These are phyloP conservation scores for Acanthurus leucopareius DNA, from an alignment of 2,797 vertebrate genomes.

Conservation along the genomic window DNA sequence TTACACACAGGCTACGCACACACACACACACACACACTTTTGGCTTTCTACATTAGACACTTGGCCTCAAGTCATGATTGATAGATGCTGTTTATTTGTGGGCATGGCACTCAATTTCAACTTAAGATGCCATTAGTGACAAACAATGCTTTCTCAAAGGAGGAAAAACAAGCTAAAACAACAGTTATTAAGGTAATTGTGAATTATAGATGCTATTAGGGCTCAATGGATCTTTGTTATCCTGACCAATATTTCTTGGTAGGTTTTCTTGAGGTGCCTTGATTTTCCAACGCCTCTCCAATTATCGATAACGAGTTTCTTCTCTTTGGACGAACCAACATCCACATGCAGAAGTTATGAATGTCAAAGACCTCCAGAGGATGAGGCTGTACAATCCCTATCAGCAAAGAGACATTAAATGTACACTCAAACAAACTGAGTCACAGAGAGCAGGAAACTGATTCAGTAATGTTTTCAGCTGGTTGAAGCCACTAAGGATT, in stretches of 20 bases:
- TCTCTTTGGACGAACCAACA: conserved; percentile 18
- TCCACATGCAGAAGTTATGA: conserved; percentile 24
- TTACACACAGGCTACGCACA: conserved; percentile 8
- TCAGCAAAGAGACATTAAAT: not conserved
- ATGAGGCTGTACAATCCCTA: not conserved
- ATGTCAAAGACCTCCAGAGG: conserved; percentile 47
- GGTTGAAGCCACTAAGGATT: not conserved
- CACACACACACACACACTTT: conserved; percentile 32
- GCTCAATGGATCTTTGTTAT: conserved; percentile 66
- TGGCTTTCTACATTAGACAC: conserved; percentile 61
- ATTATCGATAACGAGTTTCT: conserved; percentile 58
- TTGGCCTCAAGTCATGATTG: conserved; percentile 77
- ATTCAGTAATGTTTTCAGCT: not conserved
- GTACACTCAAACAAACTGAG: not conserved
- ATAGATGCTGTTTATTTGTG: conserved; percentile 81
- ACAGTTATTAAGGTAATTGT: conserved; percentile 79
- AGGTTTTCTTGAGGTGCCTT: conserved; percentile 62
- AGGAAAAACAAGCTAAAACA: conserved; percentile 78
- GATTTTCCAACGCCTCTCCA: conserved; percentile 56
- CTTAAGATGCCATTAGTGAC: conserved; percentile 80
- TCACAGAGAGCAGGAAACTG: conserved; percentile 7
- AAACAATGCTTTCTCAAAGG: conserved; percentile 74
- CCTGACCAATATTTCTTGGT: conserved; percentile 71
- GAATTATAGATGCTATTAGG: conserved; percentile 81
- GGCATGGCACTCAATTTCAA: conserved; percentile 82